Base-by-base conservation (phyloP, 2,797 vertebrate genomes). In the Pipistrellus nathusii region DNA sequence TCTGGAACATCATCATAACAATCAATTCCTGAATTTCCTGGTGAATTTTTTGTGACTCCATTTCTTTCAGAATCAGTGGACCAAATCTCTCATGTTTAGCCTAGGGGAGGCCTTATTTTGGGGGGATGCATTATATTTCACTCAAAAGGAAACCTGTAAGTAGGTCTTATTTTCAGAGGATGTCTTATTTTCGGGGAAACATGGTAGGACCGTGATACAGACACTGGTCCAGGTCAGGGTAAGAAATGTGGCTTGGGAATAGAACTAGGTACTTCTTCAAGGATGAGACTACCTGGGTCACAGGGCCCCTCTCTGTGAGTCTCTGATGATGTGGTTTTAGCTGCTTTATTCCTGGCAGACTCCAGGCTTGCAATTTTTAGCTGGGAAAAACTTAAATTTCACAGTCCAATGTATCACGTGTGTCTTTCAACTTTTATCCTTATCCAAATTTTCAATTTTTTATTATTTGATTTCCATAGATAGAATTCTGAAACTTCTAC, bases 401-500 rank as follows among this genome's bases (percentile, higher is more conserved):
- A 66, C 46, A 76, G 27, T 23, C 66, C 71, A 84, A 30, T 17
- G 5, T 30, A 62, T 27, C 59, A 55, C 5, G 8, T 15, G 3
- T 30, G 32, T 55, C 73, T 88, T 88, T 96, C 11, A 80, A 94
- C 27, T 75, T 96, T 88, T n/a, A 48, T 76, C 38, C 53, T 77
- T 76, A 87, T 51, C 35, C 17, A 27, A 62, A 72, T 57, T 86
- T 91, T 73, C 62, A 85, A 77, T 32, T 59, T 62, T 51, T 53
- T 85, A 77, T 84, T 80, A 69, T 71, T 94, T 91, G 6, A 62
- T 93, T 88, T 88, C 30, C 55, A 41, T 18, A 32, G 30, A 41
- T 30, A 68, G 48, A 87, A 93, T 90, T 93, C 82, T 87, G 73
- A 87, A 87, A 66, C 12, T 1, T 8, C 35, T 78, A 8, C 4